Percentiles rank a stretch among this genome's conserved stretches.
phyloP scores from a whole-genome alignment of 1,140 invertebrate genomes.

The Cyphomyrmex costatus region DNA sequence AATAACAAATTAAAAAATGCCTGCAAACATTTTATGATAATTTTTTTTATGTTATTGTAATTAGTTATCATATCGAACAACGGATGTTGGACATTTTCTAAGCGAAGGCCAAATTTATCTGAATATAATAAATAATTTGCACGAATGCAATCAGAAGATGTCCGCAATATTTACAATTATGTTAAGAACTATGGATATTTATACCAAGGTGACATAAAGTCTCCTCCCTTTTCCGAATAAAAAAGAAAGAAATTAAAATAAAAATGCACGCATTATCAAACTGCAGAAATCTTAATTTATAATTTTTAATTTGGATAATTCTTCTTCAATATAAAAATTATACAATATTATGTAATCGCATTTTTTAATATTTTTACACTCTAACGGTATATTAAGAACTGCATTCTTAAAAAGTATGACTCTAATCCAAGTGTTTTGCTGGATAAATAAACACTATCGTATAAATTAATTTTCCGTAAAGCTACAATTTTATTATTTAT shows the following conservation, averaged over 20 bases:
- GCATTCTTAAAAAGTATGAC: not conserved
- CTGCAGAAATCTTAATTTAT: not conserved
- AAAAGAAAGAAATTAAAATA: not conserved
- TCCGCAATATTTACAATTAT: not conserved
- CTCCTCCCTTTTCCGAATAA: not conserved
- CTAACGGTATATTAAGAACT: not conserved
- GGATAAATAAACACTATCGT: not conserved
- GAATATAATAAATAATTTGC: not conserved
- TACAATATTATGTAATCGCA: not conserved
- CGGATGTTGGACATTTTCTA: not conserved
- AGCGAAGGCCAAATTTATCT: not conserved
- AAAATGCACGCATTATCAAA: not conserved
- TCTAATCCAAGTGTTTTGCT: not conserved
- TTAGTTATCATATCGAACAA: not conserved
- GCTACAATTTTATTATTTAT: not conserved
- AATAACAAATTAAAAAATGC: not conserved
- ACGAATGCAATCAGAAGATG: not conserved
- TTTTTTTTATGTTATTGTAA: not conserved
- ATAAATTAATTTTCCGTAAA: not conserved
- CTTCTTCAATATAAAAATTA: not conserved
- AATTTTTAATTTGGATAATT: not conserved
- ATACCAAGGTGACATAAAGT: not conserved
- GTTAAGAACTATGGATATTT: not conserved
- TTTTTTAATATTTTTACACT: not conserved
- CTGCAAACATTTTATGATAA: not conserved